Conservation (phyloP, 2,113 vertebrate genomes). For the Chloebia gouldiae region DNA sequence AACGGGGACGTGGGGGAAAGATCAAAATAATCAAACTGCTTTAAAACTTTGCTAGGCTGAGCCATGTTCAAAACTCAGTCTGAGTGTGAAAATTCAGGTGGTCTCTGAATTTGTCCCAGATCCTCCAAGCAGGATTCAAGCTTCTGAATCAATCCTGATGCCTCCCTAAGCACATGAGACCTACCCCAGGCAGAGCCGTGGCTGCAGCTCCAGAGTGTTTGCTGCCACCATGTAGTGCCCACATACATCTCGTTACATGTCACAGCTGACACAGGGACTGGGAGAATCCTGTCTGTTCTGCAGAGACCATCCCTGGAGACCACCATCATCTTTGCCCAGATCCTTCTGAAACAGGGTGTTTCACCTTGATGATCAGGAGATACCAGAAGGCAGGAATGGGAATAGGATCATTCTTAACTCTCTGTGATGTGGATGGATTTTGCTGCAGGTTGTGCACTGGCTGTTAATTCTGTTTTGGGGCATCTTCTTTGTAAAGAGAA, state of each 20-base stretch:
- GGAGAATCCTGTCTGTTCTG: background rate
- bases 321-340: background rate
- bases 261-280: rapidly evolving
- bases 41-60: background rate
- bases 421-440: rapidly evolving
- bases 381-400: background rate
- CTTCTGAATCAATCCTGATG: background rate
- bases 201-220: rapidly evolving
- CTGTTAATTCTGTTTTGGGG: background rate
- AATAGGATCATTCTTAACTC: background rate
- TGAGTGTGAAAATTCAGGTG: background rate
- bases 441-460: background rate
- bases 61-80: background rate
- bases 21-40: background rate
- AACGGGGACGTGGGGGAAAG: background rate
- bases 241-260: rapidly evolving
- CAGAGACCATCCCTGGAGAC: background rate
- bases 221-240: rapidly evolving
- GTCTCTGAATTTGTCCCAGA: background rate
- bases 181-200: rapidly evolving
- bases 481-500: background rate
- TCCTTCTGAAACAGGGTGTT: background rate
- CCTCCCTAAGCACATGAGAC: rapidly evolving
- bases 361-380: background rate
- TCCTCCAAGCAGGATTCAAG: background rate